Evolutionary conservation across 2,797 vertebrate genomes (phyloP).

Genomic region (Dallia pectoralis): DNA sequence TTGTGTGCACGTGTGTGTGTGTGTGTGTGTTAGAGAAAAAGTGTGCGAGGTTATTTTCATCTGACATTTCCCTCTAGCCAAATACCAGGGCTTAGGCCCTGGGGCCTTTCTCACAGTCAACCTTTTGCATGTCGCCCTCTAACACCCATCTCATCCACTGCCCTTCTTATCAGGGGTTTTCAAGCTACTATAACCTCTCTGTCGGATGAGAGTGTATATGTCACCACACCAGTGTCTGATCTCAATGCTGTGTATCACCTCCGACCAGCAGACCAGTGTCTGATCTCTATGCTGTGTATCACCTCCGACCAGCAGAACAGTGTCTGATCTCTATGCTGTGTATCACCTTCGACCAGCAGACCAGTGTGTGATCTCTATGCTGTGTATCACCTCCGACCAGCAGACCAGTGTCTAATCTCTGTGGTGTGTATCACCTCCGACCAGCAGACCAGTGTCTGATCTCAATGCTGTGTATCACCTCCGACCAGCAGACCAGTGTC

Average conservation of each 20-base stretch:
- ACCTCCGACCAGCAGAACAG: too few relatives aligned
- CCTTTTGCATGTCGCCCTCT: neutral
- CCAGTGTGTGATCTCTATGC: neutral
- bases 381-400: neutral
- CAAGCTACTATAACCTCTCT: neutral
- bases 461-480: neutral
- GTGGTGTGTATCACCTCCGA: neutral
- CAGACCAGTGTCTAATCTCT: too few relatives aligned
- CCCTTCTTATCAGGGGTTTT: neutral
- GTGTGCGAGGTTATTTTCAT: neutral
- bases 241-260: too few relatives aligned
- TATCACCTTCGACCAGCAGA: too few relatives aligned
- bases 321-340: too few relatives aligned
- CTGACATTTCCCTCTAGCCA: neutral
- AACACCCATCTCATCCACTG: neutral
- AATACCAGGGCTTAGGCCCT: constrained; percentile 1
- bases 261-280: too few relatives aligned
- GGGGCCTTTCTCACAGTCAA: constrained; percentile 1
- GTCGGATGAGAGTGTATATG: neutral
- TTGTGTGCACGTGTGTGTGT: too few relatives aligned
- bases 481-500: neutral
- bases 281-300: too few relatives aligned
- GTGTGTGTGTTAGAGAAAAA: too few relatives aligned
- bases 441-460: neutral
- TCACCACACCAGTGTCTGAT: constrained; percentile 1